Conservation (phyloP, 1,140 invertebrate species). For the Sitobion miscanthi region DNA sequence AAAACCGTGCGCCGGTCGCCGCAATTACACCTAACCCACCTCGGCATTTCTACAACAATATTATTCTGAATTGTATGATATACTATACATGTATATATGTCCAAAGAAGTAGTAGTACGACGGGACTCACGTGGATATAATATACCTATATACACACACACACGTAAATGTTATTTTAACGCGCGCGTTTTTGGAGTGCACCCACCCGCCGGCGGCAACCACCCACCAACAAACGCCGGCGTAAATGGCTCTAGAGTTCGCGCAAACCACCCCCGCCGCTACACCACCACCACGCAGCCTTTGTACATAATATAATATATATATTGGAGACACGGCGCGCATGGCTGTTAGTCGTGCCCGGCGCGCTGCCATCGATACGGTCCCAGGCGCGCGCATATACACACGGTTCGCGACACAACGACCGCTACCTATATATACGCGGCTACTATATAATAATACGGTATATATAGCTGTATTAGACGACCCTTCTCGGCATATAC, state of each 20-base stretch:
- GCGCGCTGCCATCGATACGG: slow-evolving; percentile 22
- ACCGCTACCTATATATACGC: background rate
- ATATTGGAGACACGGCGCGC: background rate
- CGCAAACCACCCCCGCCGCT: background rate
- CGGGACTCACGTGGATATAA: background rate
- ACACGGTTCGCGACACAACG: background rate
- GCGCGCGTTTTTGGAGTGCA: background rate
- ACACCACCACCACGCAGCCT: background rate
- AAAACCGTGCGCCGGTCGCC: background rate
- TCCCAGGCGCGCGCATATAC: background rate
- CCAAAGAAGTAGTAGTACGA: too few relatives aligned
- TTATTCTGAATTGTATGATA: background rate
- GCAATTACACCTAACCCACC: background rate
- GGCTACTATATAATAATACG: background rate
- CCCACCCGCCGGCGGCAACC: background rate
- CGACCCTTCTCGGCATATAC: too few relatives aligned
- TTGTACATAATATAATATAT: background rate
- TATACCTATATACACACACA: background rate
- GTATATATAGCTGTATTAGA: background rate
- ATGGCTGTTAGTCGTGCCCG: background rate
- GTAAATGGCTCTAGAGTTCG: background rate
- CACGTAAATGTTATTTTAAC: background rate
- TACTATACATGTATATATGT: background rate
- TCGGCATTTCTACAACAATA: background rate
- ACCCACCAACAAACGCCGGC: background rate